Percentiles rank a stretch among this genome's conserved stretches.
Evolutionary conservation across 2,888 invertebrate genomes (phyloP).

Genomic region (Acrobasis suavella): DNA sequence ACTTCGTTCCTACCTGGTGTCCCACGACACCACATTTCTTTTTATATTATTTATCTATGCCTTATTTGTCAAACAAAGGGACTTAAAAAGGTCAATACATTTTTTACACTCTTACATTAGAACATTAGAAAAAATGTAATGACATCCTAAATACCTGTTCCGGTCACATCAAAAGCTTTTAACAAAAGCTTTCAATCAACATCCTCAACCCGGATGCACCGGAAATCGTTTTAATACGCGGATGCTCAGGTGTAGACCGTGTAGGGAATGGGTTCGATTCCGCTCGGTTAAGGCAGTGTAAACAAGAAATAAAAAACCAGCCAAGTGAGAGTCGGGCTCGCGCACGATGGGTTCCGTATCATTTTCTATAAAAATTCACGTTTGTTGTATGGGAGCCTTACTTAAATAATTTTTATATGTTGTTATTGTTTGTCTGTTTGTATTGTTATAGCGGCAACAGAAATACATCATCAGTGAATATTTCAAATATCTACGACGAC

Average conservation of each 20-base stretch:
- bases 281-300: conserved; percentile 30
- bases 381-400: no score
- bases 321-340: no score
- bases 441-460: no score
- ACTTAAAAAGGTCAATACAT: background rate
- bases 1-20: no score
- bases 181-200: conserved; percentile 22
- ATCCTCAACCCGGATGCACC: conserved; percentile 47
- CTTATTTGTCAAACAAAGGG: background rate
- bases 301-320: no score
- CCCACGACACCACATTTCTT: no score
- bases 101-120: background rate
- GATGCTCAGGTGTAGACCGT: conserved; percentile 40
- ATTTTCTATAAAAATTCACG: no score
- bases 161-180: conserved; percentile 8
- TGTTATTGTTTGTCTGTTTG: no score
- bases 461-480: no score
- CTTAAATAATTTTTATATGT: no score
- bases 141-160: conserved; percentile 22
- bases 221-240: conserved; percentile 56
- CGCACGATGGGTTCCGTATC: no score
- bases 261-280: conserved; percentile 30
- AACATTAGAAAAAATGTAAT: conserved; percentile 11
- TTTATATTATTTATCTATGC: background rate
- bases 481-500: no score